Evolutionary conservation across 2,888 invertebrate species (phyloP).

Genomic region (Dendrolimus houi): DNA sequence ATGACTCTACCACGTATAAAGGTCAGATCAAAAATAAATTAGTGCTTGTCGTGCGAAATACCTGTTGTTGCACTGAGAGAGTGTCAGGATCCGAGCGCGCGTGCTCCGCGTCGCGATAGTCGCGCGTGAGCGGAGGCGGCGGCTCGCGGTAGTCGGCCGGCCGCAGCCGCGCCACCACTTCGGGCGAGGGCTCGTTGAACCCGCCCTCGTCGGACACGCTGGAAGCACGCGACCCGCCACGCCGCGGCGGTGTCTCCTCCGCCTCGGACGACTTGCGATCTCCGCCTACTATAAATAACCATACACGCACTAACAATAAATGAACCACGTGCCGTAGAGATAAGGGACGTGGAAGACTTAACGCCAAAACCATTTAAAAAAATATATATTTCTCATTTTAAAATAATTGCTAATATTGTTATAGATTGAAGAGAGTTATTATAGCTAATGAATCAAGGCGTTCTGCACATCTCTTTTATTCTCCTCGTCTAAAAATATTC

Average conservation of each 20-base stretch:
- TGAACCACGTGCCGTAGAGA: neutral
- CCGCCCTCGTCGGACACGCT: slow-evolving; percentile 81
- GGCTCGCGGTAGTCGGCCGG: slow-evolving; percentile 64
- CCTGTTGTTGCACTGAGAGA: slow-evolving; percentile 66
- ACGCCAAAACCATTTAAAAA: too few species aligned
- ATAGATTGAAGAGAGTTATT: too few species aligned
- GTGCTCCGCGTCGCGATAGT: slow-evolving; percentile 52
- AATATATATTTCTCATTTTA: too few species aligned
- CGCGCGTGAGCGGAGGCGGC: slow-evolving; percentile 42
- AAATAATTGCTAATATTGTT: too few species aligned
- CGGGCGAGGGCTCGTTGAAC: slow-evolving; percentile 83
- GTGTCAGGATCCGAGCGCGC: slow-evolving; percentile 66
- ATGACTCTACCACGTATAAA: too few species aligned
- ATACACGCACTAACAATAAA: neutral
- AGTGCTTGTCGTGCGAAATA: slow-evolving; percentile 11
- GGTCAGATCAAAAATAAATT: too few species aligned
- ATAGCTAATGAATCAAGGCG: too few species aligned
- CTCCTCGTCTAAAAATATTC: too few species aligned
- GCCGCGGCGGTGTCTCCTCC: slow-evolving; percentile 74
- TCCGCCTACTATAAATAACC: slow-evolving; percentile 51
- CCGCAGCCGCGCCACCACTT: slow-evolving; percentile 79
- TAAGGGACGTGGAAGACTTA: too few species aligned
- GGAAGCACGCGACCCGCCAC: slow-evolving; percentile 82
- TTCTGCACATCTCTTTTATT: too few species aligned
- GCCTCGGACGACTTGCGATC: slow-evolving; percentile 69